Conservation (phyloP, 1,140 invertebrate genomes). For the Euwallacea fornicatus region DNA sequence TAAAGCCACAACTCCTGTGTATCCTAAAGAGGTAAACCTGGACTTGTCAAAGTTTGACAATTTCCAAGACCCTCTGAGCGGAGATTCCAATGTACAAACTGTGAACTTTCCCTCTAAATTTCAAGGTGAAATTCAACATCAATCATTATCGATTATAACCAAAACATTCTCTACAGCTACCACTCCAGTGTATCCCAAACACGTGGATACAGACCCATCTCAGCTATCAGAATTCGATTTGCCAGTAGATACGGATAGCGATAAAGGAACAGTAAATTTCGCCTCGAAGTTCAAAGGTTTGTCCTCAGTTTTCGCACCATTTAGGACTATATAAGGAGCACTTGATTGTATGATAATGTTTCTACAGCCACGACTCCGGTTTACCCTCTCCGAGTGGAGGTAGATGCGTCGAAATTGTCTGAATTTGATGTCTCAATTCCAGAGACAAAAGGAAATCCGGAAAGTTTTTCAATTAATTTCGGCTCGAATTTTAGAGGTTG, state of each 20-base stretch:
- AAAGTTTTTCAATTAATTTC: constrained; percentile 11
- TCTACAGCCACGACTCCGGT: constrained; percentile 8
- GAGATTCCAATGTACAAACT: neutral
- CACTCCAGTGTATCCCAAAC: constrained; percentile 44
- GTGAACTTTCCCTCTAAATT: constrained; percentile 44
- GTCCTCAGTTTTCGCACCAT: no score
- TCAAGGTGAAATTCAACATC: constrained; percentile 12
- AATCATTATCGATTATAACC: neutral
- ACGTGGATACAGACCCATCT: constrained; percentile 31
- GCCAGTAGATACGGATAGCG: neutral
- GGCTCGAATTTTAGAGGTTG: constrained; percentile 22
- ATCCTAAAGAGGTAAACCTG: constrained; percentile 43
- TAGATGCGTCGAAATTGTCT: constrained; percentile 20
- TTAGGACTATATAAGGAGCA: no score
- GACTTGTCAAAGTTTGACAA: constrained; percentile 24
- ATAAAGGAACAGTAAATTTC: constrained; percentile 15
- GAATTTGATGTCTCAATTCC: constrained; percentile 11
- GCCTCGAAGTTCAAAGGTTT: constrained; percentile 33
- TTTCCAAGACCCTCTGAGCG: no score
- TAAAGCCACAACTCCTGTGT: constrained; percentile 47
- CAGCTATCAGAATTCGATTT: constrained; percentile 32
- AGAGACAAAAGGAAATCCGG: neutral
- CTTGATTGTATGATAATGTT: no score
- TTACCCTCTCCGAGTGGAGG: constrained; percentile 40
- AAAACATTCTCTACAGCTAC: constrained; percentile 41